These are phyloP conservation scores for Ephestia elutella DNA, from an alignment of 1,140 invertebrate genomes.

Conservation along the genomic window DNA sequence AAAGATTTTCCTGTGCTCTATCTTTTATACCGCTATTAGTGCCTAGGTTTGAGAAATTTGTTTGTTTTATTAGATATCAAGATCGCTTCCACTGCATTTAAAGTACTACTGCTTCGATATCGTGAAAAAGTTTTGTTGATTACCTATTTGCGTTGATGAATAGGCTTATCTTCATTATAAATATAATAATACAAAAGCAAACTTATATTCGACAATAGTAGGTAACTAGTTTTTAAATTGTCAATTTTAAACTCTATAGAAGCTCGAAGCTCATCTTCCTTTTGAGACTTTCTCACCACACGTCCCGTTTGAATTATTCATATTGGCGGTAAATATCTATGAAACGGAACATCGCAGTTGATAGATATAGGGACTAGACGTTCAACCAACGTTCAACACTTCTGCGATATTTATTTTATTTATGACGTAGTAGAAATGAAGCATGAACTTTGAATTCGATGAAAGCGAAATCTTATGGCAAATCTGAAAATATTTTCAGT, in stretches of 20 bases:
- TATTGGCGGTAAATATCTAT: conserved; percentile 38
- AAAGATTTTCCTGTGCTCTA: no score
- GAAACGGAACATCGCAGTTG: conserved; percentile 36
- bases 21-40: no score
- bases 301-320: conserved; percentile 41
- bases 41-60: no score
- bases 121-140: no score
- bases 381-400: no score
- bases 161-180: no score
- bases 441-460: neutral
- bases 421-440: neutral
- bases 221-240: neutral
- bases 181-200: no score
- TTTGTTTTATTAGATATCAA: no score
- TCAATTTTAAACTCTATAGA: conserved; percentile 42
- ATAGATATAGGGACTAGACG: conserved; percentile 20
- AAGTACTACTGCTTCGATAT: no score
- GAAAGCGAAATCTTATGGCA: neutral
- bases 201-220: neutral
- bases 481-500: no score
- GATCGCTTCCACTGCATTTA: no score
- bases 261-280: conserved; percentile 27
- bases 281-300: conserved; percentile 38
- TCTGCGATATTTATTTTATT: conserved; percentile 19
- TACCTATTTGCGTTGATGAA: no score